Evolutionary conservation across 1,140 invertebrate genomes (phyloP), one percentile per base, ranked within the genome.

Genomic region (Drosophila serrata): DNA sequence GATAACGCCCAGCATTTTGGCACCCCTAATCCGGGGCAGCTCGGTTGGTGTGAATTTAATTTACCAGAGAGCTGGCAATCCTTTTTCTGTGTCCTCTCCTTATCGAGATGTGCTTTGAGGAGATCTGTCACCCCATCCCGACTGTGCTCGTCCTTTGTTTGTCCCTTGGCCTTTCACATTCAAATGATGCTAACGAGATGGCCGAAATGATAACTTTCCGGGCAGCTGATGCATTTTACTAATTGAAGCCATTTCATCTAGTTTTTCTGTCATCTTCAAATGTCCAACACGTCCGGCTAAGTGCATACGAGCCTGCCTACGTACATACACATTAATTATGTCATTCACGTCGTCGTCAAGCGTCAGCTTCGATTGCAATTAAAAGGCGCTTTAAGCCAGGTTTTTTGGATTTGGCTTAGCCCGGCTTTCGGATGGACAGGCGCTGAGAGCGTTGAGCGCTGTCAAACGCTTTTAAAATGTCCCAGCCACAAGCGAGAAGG

Each of bases 391-490:
- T 88, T 87, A 72, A 60, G 64, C 48, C 58, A 46, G 59, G 27
- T 42, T 56, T 56, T 63, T 55, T 48, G 45, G 35, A 29, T 33
- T 69, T 55, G 63, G 40, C 72, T 81, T 68, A 70, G 55, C 37
- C 57, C 35, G 53, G 49, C 27, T 56, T 24, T 72, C 19, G 39
- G 33, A 27, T 39, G 53, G 61, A 76, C 59, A 75, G 70, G 55
- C 63, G 55, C 65, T 40, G 51, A 61, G 75, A 78, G 79, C 80
- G 75, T 80, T 79, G 72, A 81, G 78, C 86, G 88, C 85, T 91
- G 88, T 88, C 88, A 91, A 91, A 91, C 88, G 88, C 88, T 91
- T 91, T 91, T 91, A 91, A 91, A 87, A 84, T 81, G 85, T 88
- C 77, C 77, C 61, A 74, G 51, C 43, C n/a, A 57, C 39, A 35